Evolutionary conservation across 2,113 vertebrate species (phyloP).

Genomic region (Pseudorectes ferrugineus): DNA sequence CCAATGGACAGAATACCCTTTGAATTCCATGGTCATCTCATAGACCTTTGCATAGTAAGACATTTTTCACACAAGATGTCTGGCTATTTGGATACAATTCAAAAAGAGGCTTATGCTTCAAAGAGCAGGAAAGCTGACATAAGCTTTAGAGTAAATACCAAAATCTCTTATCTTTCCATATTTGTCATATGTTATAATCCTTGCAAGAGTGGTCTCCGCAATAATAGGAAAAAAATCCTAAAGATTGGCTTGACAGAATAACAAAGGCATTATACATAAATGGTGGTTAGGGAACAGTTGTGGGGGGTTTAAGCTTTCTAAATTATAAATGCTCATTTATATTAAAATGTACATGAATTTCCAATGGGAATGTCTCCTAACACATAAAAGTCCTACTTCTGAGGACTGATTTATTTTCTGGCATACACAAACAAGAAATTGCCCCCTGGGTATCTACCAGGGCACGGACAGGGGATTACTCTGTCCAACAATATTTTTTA

Average conservation of each 20-base stretch:
- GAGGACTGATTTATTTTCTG: not conserved
- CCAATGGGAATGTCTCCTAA: not conserved
- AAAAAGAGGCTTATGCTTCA: constrained; percentile 72
- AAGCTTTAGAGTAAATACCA: constrained; percentile 72
- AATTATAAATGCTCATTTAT: constrained; percentile 20
- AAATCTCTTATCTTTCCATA: constrained; percentile 72
- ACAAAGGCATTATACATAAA: constrained; percentile 47
- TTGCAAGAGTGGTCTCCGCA: constrained; percentile 37
- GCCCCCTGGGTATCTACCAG: not conserved
- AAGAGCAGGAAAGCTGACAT: constrained; percentile 68
- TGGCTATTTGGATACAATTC: constrained; percentile 63
- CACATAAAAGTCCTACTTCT: not conserved
- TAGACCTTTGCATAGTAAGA: constrained; percentile 59
- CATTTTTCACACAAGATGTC: constrained; percentile 43
- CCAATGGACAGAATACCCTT: not conserved
- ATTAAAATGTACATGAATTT: constrained; percentile 46
- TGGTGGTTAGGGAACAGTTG: constrained; percentile 10
- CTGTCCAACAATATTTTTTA: not conserved
- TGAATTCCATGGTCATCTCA: constrained; percentile 48
- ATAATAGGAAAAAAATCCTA: constrained; percentile 19
- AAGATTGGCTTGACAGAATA: constrained; percentile 45
- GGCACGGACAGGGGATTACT: not conserved
- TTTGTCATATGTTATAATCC: constrained; percentile 70
- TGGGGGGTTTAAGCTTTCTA: not conserved
- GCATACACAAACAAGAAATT: not conserved